Evolutionary conservation across 2,797 vertebrate genomes (phyloP).

Genomic region (Loris lydekkerianus): DNA sequence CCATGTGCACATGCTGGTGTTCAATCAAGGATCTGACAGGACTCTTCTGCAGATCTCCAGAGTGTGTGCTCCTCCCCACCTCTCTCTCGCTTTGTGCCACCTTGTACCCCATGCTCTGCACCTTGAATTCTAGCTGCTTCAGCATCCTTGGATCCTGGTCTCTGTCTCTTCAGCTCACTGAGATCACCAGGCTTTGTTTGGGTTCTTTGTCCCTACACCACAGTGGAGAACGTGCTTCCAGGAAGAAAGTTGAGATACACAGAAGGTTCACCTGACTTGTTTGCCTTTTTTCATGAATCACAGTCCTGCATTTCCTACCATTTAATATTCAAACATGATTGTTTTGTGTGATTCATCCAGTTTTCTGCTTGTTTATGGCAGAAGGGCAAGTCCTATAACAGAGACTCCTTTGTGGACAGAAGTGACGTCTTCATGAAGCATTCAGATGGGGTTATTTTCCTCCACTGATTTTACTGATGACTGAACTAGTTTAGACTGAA

Average conservation of each 20-base stretch:
- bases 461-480: neutral
- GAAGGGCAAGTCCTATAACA: neutral
- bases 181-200: neutral
- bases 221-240: neutral
- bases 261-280: neutral
- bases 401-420: neutral
- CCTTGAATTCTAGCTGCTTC: neutral
- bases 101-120: neutral
- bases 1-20: neutral
- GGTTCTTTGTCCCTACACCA: neutral
- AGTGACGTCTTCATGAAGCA: neutral
- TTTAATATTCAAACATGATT: neutral
- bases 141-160: neutral
- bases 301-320: neutral
- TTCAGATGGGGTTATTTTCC: neutral
- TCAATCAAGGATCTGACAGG: neutral
- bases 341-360: neutral
- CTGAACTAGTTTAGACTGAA: neutral
- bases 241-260: neutral
- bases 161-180: neutral
- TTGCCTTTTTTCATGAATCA: conserved; percentile 12
- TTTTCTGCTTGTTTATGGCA: conserved; percentile 7
- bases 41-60: neutral
- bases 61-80: too few relatives aligned
- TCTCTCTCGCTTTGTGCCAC: neutral